Percentiles rank a stretch among this genome's conserved stretches.
phyloP scores from a whole-genome alignment of 2,888 invertebrate genomes.

The Sabatieria punctata region DNA sequence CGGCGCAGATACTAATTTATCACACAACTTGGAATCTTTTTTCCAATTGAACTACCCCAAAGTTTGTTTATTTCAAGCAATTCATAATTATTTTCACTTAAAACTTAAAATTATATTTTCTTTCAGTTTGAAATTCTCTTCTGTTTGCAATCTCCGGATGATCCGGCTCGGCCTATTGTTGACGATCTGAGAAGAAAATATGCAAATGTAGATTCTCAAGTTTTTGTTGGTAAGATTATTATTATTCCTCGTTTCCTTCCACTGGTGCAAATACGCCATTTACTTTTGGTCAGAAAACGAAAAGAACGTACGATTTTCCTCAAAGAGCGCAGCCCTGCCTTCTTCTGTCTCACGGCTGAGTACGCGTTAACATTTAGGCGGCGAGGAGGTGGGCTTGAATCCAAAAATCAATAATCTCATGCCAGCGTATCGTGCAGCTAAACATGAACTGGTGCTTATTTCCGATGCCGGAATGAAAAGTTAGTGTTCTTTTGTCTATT shows the following conservation, averaged over 20 bases:
- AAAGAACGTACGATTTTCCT: no score
- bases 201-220: conserved; percentile 56
- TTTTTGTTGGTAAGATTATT: conserved; percentile 43
- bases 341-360: neutral
- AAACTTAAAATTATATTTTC: no score
- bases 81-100: no score
- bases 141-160: conserved; percentile 74
- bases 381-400: conserved; percentile 81
- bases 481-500: no score
- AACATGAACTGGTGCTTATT: conserved; percentile 72
- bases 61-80: no score
- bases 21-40: conserved; percentile 77
- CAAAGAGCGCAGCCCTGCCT: no score
- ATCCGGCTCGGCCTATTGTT: conserved; percentile 68
- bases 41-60: conserved; percentile 80
- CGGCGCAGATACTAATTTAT: conserved; percentile 76
- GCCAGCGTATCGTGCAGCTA: conserved; percentile 73
- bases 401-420: conserved; percentile 99
- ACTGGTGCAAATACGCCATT: no score
- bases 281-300: no score
- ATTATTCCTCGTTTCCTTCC: no score
- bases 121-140: conserved; percentile 68
- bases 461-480: conserved; percentile 86
- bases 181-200: conserved; percentile 62
- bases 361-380: conserved; percentile 49